Conservation (phyloP, 2,113 vertebrate genomes). For the Boleophthalmus pectinirostris region DNA sequence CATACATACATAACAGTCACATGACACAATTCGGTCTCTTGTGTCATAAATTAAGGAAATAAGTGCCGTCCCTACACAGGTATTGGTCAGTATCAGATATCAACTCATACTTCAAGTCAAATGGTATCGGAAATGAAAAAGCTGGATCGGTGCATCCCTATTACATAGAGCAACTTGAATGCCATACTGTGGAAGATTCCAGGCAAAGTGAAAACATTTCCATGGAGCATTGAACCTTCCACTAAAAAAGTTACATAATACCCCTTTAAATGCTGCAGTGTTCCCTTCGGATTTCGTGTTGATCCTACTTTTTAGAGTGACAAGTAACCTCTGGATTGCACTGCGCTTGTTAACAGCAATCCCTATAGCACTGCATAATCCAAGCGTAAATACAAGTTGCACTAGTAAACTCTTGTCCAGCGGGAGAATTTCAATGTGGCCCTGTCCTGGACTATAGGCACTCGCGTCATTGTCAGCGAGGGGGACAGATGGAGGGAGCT, state of each 20-base stretch:
- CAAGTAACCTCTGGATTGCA: neutral
- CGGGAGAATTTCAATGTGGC: slow-evolving; percentile 51
- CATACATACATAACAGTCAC: too few relatives aligned
- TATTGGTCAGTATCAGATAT: too few relatives aligned
- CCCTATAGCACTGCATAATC: slow-evolving; percentile 25
- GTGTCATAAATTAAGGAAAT: too few relatives aligned
- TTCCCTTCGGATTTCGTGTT: neutral
- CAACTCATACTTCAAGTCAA: too few relatives aligned
- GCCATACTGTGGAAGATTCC: too few relatives aligned
- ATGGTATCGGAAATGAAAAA: too few relatives aligned
- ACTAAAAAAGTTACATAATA: neutral
- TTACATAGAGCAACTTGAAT: too few relatives aligned
- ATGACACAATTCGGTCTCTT: too few relatives aligned
- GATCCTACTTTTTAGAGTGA: neutral
- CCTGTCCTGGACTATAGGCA: slow-evolving; percentile 22
- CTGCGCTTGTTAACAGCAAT: slow-evolving; percentile 25
- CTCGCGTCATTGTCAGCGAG: slow-evolving; percentile 28
- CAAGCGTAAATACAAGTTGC: slow-evolving; percentile 7
- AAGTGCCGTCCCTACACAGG: too few relatives aligned
- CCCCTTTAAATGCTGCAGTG: neutral
- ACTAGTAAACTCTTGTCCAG: slow-evolving; percentile 32
- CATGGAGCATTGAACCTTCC: neutral
- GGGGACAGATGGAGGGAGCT: slow-evolving; percentile 62
- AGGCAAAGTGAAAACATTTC: too few relatives aligned
- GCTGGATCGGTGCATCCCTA: too few relatives aligned